Evolutionary conservation across 2,888 invertebrate species (phyloP).

Genomic region (Pegoplata infirma): DNA sequence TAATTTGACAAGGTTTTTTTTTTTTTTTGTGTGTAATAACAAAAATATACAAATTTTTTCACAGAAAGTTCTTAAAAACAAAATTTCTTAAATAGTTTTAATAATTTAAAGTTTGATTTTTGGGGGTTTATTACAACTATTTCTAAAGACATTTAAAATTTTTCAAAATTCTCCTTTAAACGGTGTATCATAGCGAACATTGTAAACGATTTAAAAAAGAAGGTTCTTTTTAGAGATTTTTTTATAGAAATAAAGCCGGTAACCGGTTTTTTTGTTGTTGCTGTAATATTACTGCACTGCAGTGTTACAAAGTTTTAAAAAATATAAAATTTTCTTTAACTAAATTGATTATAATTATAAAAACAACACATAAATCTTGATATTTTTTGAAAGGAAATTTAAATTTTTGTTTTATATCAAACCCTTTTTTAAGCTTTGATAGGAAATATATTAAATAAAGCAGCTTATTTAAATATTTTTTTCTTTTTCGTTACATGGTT

Average conservation of each 20-base stretch:
- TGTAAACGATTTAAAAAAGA: too few relatives aligned
- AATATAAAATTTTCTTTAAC: neutral
- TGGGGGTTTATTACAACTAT: too few relatives aligned
- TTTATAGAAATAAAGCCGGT: slow-evolving; percentile 38
- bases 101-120: too few relatives aligned
- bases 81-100: too few relatives aligned
- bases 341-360: slow-evolving; percentile 12
- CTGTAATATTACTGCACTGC: too few relatives aligned
- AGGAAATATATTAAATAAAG: neutral
- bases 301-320: neutral
- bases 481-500: neutral
- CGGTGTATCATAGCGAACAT: too few relatives aligned
- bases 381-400: neutral
- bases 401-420: neutral
- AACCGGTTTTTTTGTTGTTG: slow-evolving; percentile 56
- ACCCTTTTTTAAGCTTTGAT: neutral
- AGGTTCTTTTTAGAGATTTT: slow-evolving; percentile 27
- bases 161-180: too few relatives aligned
- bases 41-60: too few relatives aligned
- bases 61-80: too few relatives aligned
- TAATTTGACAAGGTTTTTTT: too few relatives aligned
- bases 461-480: neutral
- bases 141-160: too few relatives aligned
- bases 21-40: too few relatives aligned
- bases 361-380: slow-evolving; percentile 12